Percentiles rank a stretch among this genome's conserved stretches.
These are phyloP conservation scores for Thereva unica DNA, from an alignment of 2,888 invertebrate genomes.

Conservation along the genomic window DNA sequence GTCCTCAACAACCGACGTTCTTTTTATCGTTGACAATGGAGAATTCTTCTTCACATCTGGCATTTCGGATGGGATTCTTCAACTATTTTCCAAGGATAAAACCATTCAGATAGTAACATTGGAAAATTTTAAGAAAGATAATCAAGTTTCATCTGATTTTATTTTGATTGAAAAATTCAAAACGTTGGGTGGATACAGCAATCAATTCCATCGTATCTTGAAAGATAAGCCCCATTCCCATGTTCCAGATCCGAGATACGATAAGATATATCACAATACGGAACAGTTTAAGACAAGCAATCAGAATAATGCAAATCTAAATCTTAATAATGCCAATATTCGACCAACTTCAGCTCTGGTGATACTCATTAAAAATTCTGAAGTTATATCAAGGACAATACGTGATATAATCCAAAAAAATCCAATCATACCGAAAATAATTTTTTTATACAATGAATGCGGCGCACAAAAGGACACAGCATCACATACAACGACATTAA, in stretches of 20 bases:
- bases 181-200: background rate
- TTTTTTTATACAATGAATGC: constrained; percentile 17
- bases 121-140: constrained; percentile 18
- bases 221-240: too few relatives aligned
- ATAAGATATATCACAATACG: too few relatives aligned
- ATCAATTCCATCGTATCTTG: too few relatives aligned
- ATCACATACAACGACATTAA: background rate
- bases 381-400: background rate
- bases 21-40: constrained; percentile 31
- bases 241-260: too few relatives aligned
- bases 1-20: constrained; percentile 31
- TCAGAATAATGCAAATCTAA: too few relatives aligned
- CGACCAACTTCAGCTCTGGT: constrained; percentile 2
- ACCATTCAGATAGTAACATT: constrained; percentile 35
- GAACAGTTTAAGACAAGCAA: too few relatives aligned
- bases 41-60: constrained; percentile 5
- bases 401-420: constrained; percentile 6
- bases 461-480: background rate
- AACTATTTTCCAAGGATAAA: constrained; percentile 33
- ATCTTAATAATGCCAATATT: background rate
- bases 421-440: constrained; percentile 5
- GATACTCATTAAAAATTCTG: constrained; percentile 15
- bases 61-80: constrained; percentile 15
- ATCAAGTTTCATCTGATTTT: constrained; percentile 1
- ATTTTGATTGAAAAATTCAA: constrained; percentile 20